These are phyloP conservation scores for Oceanites oceanicus DNA, from an alignment of 2,113 vertebrate species.

Conservation along the genomic window DNA sequence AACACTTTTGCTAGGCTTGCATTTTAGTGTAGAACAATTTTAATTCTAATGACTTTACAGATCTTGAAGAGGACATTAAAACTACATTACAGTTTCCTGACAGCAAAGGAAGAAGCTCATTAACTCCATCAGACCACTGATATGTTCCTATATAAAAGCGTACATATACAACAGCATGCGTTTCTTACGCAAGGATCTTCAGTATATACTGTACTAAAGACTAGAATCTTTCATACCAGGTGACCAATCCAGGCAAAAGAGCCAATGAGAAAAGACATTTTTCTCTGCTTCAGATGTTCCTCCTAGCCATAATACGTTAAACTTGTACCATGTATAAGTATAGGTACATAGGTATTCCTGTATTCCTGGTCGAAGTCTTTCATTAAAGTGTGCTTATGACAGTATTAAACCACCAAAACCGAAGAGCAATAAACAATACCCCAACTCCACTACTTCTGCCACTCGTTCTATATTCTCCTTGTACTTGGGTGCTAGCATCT, in stretches of 20 bases:
- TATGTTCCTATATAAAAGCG: background rate
- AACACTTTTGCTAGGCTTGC: background rate
- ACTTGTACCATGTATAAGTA: background rate
- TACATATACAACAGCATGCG: background rate
- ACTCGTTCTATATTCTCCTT: background rate
- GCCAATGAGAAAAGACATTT: background rate
- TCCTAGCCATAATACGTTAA: background rate
- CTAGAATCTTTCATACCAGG: background rate
- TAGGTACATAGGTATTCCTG: background rate
- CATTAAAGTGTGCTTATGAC: background rate
- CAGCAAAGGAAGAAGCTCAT: background rate
- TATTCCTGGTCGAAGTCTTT: background rate
- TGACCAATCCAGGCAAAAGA: background rate
- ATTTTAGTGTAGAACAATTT: background rate
- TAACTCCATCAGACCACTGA: background rate
- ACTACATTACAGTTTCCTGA: background rate
- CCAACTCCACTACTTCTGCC: background rate
- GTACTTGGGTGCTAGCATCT: background rate
- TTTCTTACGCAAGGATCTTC: background rate
- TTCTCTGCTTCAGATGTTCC: background rate
- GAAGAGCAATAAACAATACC: background rate
- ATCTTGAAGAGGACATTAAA: background rate
- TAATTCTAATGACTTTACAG: background rate
- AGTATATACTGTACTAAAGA: background rate
- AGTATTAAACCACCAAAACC: background rate